Evolutionary conservation across 2,888 invertebrate species (phyloP).

Genomic region (Stenchaetothrips biformis): DNA sequence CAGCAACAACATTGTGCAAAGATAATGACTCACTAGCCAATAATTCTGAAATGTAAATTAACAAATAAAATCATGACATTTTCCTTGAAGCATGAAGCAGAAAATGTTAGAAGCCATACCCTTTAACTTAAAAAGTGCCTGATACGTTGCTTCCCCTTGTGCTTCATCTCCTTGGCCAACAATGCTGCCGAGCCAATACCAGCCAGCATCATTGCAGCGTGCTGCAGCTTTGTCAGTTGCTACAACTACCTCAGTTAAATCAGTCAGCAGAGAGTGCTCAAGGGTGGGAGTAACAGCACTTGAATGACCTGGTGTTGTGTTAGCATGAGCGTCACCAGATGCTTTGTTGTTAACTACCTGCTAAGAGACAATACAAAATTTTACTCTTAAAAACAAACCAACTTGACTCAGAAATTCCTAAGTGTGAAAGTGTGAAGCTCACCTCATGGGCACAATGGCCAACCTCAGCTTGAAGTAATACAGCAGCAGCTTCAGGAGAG

Average conservation of each 20-base stretch:
- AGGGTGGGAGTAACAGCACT: slow-evolving; percentile 11
- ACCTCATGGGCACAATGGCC: neutral
- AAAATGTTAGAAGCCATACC: slow-evolving; percentile 50
- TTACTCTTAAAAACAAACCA: neutral
- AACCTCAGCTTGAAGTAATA: neutral
- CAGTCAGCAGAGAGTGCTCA: neutral
- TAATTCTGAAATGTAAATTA: slow-evolving; percentile 49
- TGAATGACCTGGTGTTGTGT: neutral
- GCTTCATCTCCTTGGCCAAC: slow-evolving; percentile 64
- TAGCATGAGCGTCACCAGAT: neutral
- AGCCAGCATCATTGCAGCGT: slow-evolving; percentile 67
- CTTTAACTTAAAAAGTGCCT: slow-evolving; percentile 71
- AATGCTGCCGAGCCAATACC: slow-evolving; percentile 80
- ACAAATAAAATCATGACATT: slow-evolving; percentile 20
- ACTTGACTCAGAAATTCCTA: neutral
- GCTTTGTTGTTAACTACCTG: slow-evolving; percentile 5
- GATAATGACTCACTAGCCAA: slow-evolving; percentile 51
- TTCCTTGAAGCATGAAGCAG: slow-evolving; percentile 32
- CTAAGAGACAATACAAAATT: neutral
- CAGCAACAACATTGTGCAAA: slow-evolving; percentile 67
- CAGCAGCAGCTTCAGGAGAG: neutral
- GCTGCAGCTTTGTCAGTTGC: slow-evolving; percentile 59
- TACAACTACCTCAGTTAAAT: neutral
- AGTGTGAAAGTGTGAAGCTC: neutral
- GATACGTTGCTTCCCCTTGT: slow-evolving; percentile 58